Evolutionary conservation across 2,888 invertebrate genomes (phyloP), one percentile per base, ranked within the genome.

Genomic region (Microplitis manilae): DNA sequence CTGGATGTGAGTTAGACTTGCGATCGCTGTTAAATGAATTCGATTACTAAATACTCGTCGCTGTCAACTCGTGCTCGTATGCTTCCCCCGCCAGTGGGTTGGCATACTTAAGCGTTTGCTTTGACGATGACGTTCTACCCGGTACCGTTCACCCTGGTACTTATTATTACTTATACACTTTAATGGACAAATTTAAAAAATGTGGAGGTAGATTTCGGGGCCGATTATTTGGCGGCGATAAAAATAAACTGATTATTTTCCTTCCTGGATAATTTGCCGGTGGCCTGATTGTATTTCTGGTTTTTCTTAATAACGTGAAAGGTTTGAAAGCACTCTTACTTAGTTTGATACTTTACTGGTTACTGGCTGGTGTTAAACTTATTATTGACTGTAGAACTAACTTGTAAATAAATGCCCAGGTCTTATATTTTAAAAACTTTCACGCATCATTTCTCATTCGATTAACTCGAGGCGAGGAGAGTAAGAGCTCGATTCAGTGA

Each of bases 31-130:
- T 13, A 13, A 30, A 13, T 65, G 7, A 65, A 2, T 20, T 65
- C 8, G 65, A 65, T 65, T 65, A 65, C 65, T 65, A 65, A 65
- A 65, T 20, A 20, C 7, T 65, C 30, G 17, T 30, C 13, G 30
- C 65, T 65, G 30, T 65, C 30, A 17, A 65, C 8, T 65, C 30
- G 5, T 30, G 17, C 13, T 17, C 30, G 30, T 30, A 13, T 65
- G 20, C 65, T 65, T 65, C 65, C 65, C 65, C 65, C 65, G 65
- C 65, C 30, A 65, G 8, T 30, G 6, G 30, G 20, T 13, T 65
- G 65, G 30, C 65, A 65, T 65, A 65, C 65, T 65, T 65, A 30
- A 30, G 6, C 13, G 38, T 30, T 62, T 65, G 30, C 30, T 30
- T 30, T 30, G 30, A 13, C 30, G 30, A 15, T 65, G 30, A 30